Conservation (phyloP, 2,113 vertebrate genomes). For the Tretioscincus oriximinensis region DNA sequence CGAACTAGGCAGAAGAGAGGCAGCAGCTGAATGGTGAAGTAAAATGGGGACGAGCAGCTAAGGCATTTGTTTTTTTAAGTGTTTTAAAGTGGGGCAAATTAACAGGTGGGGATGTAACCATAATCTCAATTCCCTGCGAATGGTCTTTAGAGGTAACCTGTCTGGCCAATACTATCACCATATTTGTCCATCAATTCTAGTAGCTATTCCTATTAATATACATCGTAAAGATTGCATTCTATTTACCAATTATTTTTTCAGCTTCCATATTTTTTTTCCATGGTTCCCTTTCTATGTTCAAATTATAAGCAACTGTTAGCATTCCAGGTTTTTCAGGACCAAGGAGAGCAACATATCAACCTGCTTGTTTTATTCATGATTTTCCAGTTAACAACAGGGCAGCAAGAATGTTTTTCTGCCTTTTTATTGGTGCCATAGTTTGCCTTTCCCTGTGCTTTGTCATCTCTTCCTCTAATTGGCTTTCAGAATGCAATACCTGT, state of each 20-base stretch:
- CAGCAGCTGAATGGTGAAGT: too few relatives aligned
- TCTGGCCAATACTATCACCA: too few relatives aligned
- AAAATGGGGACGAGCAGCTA: too few relatives aligned
- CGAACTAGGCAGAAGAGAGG: too few relatives aligned
- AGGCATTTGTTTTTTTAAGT: too few relatives aligned
- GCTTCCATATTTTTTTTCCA: neutral
- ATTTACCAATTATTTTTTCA: constrained; percentile 24
- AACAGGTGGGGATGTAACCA: too few relatives aligned
- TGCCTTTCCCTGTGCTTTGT: too few relatives aligned
- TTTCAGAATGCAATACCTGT: neutral
- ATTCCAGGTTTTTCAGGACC: neutral
- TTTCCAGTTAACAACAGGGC: neutral
- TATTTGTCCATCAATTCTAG: too few relatives aligned
- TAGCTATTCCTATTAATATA: too few relatives aligned
- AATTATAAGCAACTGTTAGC: neutral
- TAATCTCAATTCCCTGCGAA: too few relatives aligned
- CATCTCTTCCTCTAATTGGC: neutral
- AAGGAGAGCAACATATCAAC: neutral
- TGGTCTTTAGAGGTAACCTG: too few relatives aligned
- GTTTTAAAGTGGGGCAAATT: too few relatives aligned
- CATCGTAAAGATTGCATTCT: neutral
- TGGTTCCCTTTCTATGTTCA: neutral
- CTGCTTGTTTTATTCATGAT: neutral
- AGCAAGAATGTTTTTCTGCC: neutral
- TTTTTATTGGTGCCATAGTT: neutral